These are phyloP conservation scores for Aegithalos caudatus DNA, from an alignment of 2,113 vertebrate species.

Conservation along the genomic window DNA sequence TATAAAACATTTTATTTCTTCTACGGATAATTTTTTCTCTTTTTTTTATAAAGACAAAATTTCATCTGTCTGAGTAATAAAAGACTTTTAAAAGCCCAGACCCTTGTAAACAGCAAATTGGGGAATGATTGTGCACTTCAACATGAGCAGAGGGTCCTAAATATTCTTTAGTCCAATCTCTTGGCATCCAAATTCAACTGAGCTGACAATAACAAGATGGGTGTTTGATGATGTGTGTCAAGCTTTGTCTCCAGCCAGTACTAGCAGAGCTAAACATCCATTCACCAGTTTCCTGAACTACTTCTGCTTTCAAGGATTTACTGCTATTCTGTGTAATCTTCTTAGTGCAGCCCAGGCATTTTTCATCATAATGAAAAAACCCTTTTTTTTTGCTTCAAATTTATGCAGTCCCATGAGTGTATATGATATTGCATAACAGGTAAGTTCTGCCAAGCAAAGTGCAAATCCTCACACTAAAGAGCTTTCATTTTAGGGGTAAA, in stretches of 20 bases:
- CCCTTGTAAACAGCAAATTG: not conserved
- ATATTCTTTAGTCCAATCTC: not conserved
- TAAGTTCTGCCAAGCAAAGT: not conserved
- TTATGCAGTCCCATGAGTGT: not conserved
- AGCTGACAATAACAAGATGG: not conserved
- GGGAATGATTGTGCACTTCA: not conserved
- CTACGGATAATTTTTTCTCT: not conserved
- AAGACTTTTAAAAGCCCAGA: not conserved
- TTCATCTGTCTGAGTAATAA: not conserved
- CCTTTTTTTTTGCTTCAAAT: not conserved
- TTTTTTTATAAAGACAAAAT: not conserved
- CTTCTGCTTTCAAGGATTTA: conserved; percentile 11
- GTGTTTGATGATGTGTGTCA: not conserved
- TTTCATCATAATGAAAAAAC: not conserved
- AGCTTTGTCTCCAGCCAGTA: not conserved
- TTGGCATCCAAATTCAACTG: not conserved
- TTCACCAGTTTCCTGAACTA: not conserved
- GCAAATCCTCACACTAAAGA: not conserved
- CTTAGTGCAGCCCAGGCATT: not conserved
- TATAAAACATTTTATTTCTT: not conserved
- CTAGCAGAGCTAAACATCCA: not conserved
- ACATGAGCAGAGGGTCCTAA: not conserved
- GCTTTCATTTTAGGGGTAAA: not conserved
- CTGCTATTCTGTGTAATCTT: not conserved
- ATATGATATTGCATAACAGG: not conserved